phyloP scores from a whole-genome alignment of 1,140 invertebrate genomes.

The Eurytemora carolleeae region DNA sequence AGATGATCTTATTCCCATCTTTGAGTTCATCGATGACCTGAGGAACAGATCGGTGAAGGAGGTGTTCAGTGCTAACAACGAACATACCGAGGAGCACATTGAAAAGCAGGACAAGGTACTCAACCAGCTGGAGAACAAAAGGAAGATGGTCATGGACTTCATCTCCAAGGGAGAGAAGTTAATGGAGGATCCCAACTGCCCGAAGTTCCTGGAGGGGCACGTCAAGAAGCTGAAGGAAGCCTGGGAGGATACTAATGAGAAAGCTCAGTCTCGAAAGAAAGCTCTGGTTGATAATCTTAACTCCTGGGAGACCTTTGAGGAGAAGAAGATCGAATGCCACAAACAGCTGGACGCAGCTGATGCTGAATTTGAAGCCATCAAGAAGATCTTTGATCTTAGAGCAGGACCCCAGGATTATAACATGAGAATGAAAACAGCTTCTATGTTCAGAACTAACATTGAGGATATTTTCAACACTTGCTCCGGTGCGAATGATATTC shows the following conservation, averaged over 20 bases:
- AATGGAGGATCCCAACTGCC: slow-evolving; percentile 19
- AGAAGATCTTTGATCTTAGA: slow-evolving; percentile 21
- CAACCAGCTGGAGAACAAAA: slow-evolving; percentile 20
- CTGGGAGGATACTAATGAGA: slow-evolving; percentile 20
- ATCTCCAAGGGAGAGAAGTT: slow-evolving; percentile 18
- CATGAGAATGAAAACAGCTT: slow-evolving; percentile 20
- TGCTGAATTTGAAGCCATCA: slow-evolving; percentile 20
- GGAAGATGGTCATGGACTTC: slow-evolving; percentile 19
- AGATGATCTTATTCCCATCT: slow-evolving; percentile 21
- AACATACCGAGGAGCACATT: slow-evolving; percentile 21
- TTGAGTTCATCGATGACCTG: slow-evolving; percentile 21
- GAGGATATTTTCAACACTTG: slow-evolving; percentile 17
- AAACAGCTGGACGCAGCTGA: slow-evolving; percentile 18
- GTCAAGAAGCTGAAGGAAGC: slow-evolving; percentile 19
- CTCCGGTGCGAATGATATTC: slow-evolving; percentile 17
- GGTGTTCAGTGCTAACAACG: slow-evolving; percentile 20
- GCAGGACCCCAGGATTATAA: slow-evolving; percentile 19
- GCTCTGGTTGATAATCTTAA: slow-evolving; percentile 15
- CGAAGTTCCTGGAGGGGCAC: slow-evolving; percentile 20
- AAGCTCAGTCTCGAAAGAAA: slow-evolving; percentile 17
- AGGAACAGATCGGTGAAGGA: slow-evolving; percentile 20
- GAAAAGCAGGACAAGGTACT: slow-evolving; percentile 21
- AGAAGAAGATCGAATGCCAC: slow-evolving; percentile 18
- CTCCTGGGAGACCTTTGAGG: slow-evolving; percentile 20
- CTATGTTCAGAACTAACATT: slow-evolving; percentile 15